Conservation (phyloP, 2,113 vertebrate species). For the Upupa epops region DNA sequence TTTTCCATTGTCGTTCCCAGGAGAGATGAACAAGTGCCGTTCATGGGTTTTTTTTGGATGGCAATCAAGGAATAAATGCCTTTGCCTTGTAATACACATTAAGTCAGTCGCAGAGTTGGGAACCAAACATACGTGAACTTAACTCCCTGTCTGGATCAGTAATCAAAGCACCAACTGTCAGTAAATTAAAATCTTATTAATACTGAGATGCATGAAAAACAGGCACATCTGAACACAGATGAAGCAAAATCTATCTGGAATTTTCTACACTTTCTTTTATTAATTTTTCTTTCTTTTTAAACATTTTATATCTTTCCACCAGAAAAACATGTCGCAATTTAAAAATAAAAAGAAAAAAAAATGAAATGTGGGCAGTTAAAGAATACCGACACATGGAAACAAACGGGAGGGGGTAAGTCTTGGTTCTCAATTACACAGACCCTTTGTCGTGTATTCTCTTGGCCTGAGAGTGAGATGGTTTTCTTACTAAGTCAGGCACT, state of each 20-base stretch:
- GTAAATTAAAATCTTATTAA: background rate
- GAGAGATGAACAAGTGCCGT: background rate
- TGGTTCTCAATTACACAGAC: slow-evolving; percentile 48
- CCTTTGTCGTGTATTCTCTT: slow-evolving; percentile 57
- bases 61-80: background rate
- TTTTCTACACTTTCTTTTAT: background rate
- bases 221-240: background rate
- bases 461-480: slow-evolving; percentile 5
- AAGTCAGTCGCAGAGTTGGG: background rate
- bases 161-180: slow-evolving; percentile 15
- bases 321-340: background rate
- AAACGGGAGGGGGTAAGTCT: background rate
- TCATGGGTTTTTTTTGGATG: background rate
- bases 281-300: background rate
- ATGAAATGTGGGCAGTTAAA: background rate
- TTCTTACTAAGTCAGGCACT: slow-evolving; percentile 58
- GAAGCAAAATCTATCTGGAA: background rate
- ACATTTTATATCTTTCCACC: background rate
- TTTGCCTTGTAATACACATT: background rate
- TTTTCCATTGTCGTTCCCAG: background rate
- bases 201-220: background rate
- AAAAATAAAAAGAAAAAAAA: slow-evolving; percentile 1
- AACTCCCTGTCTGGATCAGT: background rate
- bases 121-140: background rate
- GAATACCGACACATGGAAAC: slow-evolving; percentile 3